Evolutionary conservation across 2,797 vertebrate species (phyloP), one percentile per base, ranked within the genome.

Genomic region (Cirrhinus molitorella): DNA sequence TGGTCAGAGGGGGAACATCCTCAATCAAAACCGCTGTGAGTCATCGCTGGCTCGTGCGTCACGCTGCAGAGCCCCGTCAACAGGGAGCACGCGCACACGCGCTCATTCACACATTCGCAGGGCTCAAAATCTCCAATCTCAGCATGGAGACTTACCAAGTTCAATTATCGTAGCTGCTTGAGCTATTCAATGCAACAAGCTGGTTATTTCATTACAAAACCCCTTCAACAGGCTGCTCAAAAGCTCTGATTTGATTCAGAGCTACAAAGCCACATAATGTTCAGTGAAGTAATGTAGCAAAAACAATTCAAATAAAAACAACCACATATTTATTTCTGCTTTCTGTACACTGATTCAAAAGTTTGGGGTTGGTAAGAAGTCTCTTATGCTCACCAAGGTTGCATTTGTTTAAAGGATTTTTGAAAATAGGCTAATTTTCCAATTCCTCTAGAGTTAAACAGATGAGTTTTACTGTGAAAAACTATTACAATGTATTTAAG

Each of bases 11-110:
- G 79, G 78, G 81, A 80, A 25, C 80, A 25, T 83, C 79, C 87
- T 79, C 87, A 87, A 88, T 90, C 88, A 90, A 89, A 88, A 45
- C 6, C 34, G 25, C 88, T 79, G 83, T 89, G 87, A 90, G 83
- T 90, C 89, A 91, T 82, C 85, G 31, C 79, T 79, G n/a, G 83
- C 34, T 71, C 67, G 47, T 84, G 88, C 89, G 79, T 81, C 84
- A 68, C 49, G 47, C 79, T 63, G 14, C 67, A 76, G 34, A n/a
- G 40, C 83, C 68, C 72, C 72, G 21, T 57, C 79, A 70, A 87
- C 67, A 67, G 57, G 51, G 76, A 25, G 31, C 59, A 45, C 23
- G 23, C 25, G 11, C 34, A 13, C 82, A 68, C 80, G 40, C 83
- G 59, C 23, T 2, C 79, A 83, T 75, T 51, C 66, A 57, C 47